phyloP scores from a whole-genome alignment of 2,888 invertebrate species.

The Entomobrya proxima region DNA sequence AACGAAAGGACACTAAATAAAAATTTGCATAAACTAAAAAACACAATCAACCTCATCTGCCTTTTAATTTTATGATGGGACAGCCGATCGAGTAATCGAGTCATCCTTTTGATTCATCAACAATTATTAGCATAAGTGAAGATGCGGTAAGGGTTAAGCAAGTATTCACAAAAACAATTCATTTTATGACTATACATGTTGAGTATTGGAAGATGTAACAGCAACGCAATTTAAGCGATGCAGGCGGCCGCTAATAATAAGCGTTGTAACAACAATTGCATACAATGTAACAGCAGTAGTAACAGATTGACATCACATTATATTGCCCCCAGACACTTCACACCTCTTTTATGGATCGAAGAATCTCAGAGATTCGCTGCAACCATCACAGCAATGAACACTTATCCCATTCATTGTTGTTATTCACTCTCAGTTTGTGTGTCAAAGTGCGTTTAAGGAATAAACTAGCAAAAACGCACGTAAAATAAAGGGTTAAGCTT shows the following conservation, averaged over 20 bases:
- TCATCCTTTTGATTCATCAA: conserved; percentile 53
- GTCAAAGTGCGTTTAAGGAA: conserved; percentile 60
- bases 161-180: not conserved
- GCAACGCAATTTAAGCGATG: not conserved
- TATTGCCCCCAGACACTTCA: conserved; percentile 61
- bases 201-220: conserved; percentile 7
- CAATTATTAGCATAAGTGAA: not conserved
- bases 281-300: not conserved
- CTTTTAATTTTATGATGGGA: conserved; percentile 12
- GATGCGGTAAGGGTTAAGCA: not conserved
- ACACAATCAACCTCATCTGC: conserved; percentile 26
- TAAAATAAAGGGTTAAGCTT: conserved; percentile 42
- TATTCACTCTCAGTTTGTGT: conserved; percentile 18
- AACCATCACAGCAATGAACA: not conserved
- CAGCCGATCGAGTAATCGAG: conserved; percentile 44
- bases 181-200: not conserved
- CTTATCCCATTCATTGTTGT: conserved; percentile 51
- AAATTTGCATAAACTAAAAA: conserved; percentile 43
- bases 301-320: conserved; percentile 39
- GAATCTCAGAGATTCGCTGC: conserved; percentile 51
- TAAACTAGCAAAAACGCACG: not conserved
- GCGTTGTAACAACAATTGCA: not conserved
- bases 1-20: conserved; percentile 25
- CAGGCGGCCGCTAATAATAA: not conserved
- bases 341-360: conserved; percentile 63